Evolutionary conservation across 2,113 vertebrate species (phyloP).

Genomic region (Jacana jacana): DNA sequence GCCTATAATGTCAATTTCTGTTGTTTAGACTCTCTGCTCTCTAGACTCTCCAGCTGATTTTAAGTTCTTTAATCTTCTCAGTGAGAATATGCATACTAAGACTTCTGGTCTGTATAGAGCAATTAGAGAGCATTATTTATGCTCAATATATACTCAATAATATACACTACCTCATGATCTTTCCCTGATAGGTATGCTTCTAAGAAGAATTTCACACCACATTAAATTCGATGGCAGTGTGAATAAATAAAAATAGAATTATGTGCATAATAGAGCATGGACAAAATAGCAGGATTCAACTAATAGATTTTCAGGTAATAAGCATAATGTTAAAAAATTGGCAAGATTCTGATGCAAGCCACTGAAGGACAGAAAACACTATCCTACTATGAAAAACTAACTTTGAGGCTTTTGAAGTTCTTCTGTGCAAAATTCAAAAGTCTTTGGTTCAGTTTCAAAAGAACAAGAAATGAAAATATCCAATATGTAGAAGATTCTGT

Average conservation of each 20-base stretch:
- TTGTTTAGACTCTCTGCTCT: not conserved
- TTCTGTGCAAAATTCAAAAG: not conserved
- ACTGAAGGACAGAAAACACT: not conserved
- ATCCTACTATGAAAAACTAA: not conserved
- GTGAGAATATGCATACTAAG: not conserved
- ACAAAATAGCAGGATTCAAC: not conserved
- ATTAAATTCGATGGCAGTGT: not conserved
- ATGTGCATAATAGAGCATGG: not conserved
- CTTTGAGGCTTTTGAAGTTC: not conserved
- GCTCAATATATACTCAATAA: not conserved
- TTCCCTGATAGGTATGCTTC: not conserved
- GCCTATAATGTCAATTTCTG: not conserved
- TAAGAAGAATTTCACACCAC: not conserved
- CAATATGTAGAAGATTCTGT: not conserved
- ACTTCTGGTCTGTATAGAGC: not conserved
- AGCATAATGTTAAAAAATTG: not conserved
- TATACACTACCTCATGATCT: not conserved
- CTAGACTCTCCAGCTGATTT: not conserved
- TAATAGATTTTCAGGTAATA: not conserved
- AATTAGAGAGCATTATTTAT: not conserved
- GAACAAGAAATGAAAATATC: not conserved
- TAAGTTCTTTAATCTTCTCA: not conserved
- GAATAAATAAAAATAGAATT: not conserved
- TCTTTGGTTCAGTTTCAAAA: not conserved
- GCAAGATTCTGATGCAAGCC: not conserved